These are phyloP conservation scores for Alligator mississippiensis DNA, from an alignment of 2,113 vertebrate genomes.

Conservation along the genomic window DNA sequence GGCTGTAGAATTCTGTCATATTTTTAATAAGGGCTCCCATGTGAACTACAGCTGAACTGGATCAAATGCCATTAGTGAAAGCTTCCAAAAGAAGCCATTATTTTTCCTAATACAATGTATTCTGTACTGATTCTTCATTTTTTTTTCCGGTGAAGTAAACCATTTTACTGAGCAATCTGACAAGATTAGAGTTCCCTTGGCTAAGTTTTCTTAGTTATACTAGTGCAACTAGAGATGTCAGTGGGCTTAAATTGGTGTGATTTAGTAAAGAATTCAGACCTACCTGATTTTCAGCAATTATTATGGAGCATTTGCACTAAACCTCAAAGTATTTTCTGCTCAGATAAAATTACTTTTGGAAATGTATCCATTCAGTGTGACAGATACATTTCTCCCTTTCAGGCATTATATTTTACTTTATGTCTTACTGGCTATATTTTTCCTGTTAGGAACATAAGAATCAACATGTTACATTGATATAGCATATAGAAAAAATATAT, in stretches of 20 bases:
- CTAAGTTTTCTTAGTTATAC: background rate
- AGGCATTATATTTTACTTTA: background rate
- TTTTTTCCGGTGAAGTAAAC: constrained; percentile 4
- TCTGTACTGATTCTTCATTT: background rate
- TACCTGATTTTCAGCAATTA: background rate
- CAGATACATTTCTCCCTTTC: background rate
- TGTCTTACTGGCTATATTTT: background rate
- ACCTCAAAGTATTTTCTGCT: constrained; percentile 7
- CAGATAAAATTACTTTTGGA: background rate
- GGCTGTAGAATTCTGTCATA: background rate
- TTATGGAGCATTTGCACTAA: background rate
- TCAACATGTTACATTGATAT: background rate
- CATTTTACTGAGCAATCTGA: background rate
- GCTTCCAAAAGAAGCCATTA: background rate
- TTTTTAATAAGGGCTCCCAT: constrained; percentile 25
- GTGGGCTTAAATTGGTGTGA: background rate
- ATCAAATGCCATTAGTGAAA: background rate
- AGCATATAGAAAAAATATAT: no score
- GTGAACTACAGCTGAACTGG: constrained; percentile 19
- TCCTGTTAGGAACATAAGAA: background rate
- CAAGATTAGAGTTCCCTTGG: background rate
- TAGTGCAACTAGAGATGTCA: background rate
- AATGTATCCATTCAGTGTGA: background rate
- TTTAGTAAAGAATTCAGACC: background rate
- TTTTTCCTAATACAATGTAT: background rate